phyloP scores from a whole-genome alignment of 2,113 vertebrate genomes.

The Xyrauchen texanus region DNA sequence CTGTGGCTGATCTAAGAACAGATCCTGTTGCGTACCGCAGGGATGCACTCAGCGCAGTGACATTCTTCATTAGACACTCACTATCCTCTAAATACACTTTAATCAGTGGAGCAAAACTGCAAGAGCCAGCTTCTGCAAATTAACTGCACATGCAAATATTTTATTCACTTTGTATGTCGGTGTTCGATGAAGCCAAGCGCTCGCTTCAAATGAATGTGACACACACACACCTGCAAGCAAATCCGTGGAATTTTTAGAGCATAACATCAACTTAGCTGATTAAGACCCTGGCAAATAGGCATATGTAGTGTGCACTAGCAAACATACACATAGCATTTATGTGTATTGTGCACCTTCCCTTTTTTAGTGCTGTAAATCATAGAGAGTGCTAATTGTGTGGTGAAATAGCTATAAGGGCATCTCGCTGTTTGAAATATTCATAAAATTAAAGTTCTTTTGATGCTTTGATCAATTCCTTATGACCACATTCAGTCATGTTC shows the following conservation, averaged over 20 bases:
- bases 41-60: conserved; percentile 8
- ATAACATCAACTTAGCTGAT: conserved; percentile 63
- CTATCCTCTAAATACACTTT: conserved; percentile 50
- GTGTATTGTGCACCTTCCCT: conserved; percentile 13
- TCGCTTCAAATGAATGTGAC: conserved; percentile 63
- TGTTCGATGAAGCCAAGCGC: conserved; percentile 64
- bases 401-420: conserved; percentile 36
- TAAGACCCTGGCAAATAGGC: conserved; percentile 51
- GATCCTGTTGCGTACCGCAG: conserved; percentile 44
- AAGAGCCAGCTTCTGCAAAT: conserved; percentile 45
- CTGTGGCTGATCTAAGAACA: conserved; percentile 63
- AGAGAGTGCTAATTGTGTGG: conserved; percentile 26
- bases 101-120: conserved; percentile 61
- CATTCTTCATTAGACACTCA: conserved; percentile 61
- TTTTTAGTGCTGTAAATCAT: conserved; percentile 40
- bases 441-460: conserved; percentile 25
- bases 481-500: conserved; percentile 31
- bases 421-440: conserved; percentile 41
- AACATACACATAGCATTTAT: conserved; percentile 43
- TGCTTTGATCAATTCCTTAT: conserved; percentile 53
- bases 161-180: conserved; percentile 74
- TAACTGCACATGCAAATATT: conserved; percentile 69
- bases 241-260: conserved; percentile 75
- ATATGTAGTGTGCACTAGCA: conserved; percentile 13
- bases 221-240: conserved; percentile 63